Evolutionary conservation across 2,888 invertebrate species (phyloP), one percentile per base, ranked within the genome.

Genomic region (Limenitis camilla): DNA sequence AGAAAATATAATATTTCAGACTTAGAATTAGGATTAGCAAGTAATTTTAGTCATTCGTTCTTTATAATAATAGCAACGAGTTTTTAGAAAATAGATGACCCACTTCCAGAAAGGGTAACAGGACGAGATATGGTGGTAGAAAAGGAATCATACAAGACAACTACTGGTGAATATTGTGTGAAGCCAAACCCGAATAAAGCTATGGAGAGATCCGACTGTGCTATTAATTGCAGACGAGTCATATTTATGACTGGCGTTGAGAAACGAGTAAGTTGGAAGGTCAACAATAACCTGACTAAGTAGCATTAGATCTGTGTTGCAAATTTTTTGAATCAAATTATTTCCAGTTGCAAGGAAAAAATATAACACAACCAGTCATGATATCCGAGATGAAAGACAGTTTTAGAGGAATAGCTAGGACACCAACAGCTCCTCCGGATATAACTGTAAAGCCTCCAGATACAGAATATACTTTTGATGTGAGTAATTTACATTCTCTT

Each of bases 121-220:
- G 85, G 85, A 0, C 73, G 86, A 1, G 84, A 86, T 55, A 85
- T 82, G 84, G 82, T 84, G 28, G 79, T 83, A 0, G 81, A 76
- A 41, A 79, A 82, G 57, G 86, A 86, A 53, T 78, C 81, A 0
- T 85, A 81, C 60, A 75, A 67, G 53, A 86, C 86, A 0, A 85
- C 86, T 0, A 71, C 75, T 0, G 82, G 84, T 0, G 85, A 79
- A 52, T 87, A 85, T 59, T 76, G 83, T 56, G 80, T 83, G 5
- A 85, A 86, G 38, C 83, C 86, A 0, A 87, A 87, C 55, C 85
- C 85, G 1, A 86, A 86, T 58, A 86, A 86, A 50, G 85, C 85
- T 0, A 86, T 81, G 82, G 87, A 87, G 60, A 63, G 85, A 4
- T 59, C 84, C 0, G 87, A 86, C 54, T 80, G 83, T 53, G 59